Evolutionary conservation across 2,888 invertebrate species (phyloP).

Genomic region (Lagria hirta): DNA sequence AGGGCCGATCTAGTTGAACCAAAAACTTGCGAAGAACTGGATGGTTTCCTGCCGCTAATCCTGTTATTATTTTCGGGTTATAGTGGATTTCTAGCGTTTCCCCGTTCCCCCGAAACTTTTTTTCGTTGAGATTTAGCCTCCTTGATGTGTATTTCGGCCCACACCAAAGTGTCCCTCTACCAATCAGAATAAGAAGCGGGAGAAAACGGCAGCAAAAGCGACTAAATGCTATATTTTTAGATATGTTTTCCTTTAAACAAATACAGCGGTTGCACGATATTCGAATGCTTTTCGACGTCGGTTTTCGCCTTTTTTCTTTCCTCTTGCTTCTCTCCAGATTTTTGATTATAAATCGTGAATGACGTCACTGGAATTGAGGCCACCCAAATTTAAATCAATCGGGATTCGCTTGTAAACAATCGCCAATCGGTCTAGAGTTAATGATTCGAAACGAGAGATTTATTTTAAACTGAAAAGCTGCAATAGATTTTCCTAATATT

Average conservation of each 20-base stretch:
- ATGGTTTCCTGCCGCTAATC: constrained; percentile 18
- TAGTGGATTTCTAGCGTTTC: constrained; percentile 49
- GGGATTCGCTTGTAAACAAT: no score
- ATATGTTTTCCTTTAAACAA: constrained; percentile 23
- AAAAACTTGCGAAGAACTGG: constrained; percentile 30
- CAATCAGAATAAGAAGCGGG: constrained; percentile 27
- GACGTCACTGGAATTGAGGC: no score
- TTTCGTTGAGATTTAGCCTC: constrained; percentile 42
- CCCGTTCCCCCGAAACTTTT: constrained; percentile 36
- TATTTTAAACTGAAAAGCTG: no score
- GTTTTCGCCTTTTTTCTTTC: no score
- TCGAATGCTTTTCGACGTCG: no score
- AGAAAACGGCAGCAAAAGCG: constrained; percentile 42
- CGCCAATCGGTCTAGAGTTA: no score
- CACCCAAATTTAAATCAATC: no score
- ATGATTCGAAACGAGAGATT: no score
- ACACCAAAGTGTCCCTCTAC: constrained; percentile 28
- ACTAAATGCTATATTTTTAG: constrained; percentile 40
- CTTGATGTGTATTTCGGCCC: constrained; percentile 39
- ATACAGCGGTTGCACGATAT: constrained; percentile 12
- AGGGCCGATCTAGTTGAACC: constrained; percentile 10
- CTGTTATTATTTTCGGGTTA: constrained; percentile 42
- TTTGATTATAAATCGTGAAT: no score
- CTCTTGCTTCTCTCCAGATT: no score
- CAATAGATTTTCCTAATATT: no score